Evolutionary conservation across 2,797 vertebrate species (phyloP), one percentile per base, ranked within the genome.

Genomic region (Micropoecilia bifurca): DNA sequence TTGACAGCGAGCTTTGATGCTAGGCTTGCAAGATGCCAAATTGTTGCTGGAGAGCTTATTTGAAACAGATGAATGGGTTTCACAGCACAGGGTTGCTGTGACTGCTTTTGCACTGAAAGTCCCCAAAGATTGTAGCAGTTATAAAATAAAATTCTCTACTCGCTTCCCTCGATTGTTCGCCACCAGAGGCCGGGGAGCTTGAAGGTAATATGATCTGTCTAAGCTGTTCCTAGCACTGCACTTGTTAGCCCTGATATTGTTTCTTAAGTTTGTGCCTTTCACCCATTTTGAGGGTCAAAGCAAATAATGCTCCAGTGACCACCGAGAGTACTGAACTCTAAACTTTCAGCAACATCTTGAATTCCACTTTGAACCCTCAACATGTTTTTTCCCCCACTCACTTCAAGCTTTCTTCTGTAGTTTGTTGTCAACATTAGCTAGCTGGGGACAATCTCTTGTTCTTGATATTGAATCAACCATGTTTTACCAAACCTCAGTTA

Each of bases 1-100:
- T 61, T 16, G 57, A 33, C 28, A 33, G 28, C 28, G 6, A 73
- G 84, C 69, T 59, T 41, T 68, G 71, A 39, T 78, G 1, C 39
- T 46, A 36, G 20, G n/a, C 41, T 33, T 45, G 76, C 61, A 50
- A 18, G 57, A 61, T 61, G 57, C 57, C 57, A 61, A 61, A 33
- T 33, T 2, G 16, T 13, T 61, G 30, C 30, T 61, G 57, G 57
- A 61, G 57, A 33, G 57, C 13, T 61, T 61, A 30, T 61, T 33
- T 61, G 28, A 61, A 16, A 61, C 57, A 61, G 57, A 61, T 61
- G 57, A 33, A 61, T 61, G 57, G 55, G 57, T 33, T 33, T 61
- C 30, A 2, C 14, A 33, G 57, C 30, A 7, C 28, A 61, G 57
- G 7, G 57, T 61, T 61, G 57, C 28, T 61, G 10, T 6, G 57